Evolutionary conservation across 2,113 vertebrate species (phyloP).

Genomic region (Alectura lathami): DNA sequence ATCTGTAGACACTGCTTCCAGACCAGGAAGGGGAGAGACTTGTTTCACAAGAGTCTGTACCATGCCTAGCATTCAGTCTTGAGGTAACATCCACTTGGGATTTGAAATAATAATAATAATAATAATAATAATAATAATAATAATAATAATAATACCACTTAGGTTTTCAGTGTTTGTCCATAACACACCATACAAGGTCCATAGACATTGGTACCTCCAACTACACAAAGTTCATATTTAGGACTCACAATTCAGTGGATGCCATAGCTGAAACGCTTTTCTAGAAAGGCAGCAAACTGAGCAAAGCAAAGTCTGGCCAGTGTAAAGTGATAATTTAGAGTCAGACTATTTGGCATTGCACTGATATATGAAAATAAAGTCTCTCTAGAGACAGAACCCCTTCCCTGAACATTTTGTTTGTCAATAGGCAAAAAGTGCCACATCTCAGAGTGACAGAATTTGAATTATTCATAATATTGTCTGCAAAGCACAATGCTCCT

Average conservation of each 20-base stretch:
- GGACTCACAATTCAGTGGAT: not conserved
- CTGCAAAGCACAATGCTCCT: not conserved
- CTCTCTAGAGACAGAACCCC: not conserved
- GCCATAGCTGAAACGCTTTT: not conserved
- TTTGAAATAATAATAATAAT: not conserved
- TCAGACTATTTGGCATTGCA: not conserved
- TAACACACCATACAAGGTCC: not conserved
- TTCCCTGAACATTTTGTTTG: not conserved
- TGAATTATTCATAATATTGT: not conserved
- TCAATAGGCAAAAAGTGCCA: not conserved
- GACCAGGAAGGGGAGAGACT: not conserved
- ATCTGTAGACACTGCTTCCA: not conserved
- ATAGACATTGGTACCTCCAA: not conserved
- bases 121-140: not conserved
- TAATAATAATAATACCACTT: not conserved
- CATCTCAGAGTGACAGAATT: not conserved
- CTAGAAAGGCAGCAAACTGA: not conserved
- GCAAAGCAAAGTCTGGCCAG: not conserved
- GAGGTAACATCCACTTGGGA: not conserved
- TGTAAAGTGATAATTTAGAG: not conserved
- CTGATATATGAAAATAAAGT: not conserved
- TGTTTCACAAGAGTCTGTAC: not conserved
- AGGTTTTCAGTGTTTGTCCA: not conserved
- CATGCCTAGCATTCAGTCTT: not conserved
- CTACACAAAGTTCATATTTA: not conserved